Evolutionary conservation across 30 jellyfish, hydroid and myxozoan species (phyloP).

Genomic region (Cassiopea andromeda): DNA sequence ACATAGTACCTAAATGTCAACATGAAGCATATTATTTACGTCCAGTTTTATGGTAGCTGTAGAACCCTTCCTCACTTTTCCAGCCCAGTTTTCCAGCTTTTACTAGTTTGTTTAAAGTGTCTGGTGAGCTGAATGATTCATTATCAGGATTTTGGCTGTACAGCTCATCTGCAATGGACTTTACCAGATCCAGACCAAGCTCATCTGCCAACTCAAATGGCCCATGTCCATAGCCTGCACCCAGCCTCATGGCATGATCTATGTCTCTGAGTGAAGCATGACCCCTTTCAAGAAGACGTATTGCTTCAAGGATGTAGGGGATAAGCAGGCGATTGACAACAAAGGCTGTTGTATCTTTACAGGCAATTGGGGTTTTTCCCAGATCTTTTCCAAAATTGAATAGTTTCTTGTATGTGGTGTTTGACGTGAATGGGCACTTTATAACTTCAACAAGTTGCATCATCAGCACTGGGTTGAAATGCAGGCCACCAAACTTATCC

Average conservation of each 20-base stretch:
- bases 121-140: constrained; percentile 72
- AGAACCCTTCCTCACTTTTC: constrained; percentile 87
- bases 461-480: constrained; percentile 85
- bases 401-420: constrained; percentile 67
- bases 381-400: constrained; percentile 76
- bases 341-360: constrained; percentile 90
- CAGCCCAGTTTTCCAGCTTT: constrained; percentile 75
- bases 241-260: constrained; percentile 91
- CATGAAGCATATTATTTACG: background rate
- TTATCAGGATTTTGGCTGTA: constrained; percentile 60
- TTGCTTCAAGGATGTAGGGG: constrained; percentile 88
- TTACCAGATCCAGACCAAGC: constrained; percentile 82
- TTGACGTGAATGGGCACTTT: constrained; percentile 68
- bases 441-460: constrained; percentile 88
- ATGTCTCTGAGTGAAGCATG: constrained; percentile 80
- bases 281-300: constrained; percentile 86
- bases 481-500: constrained; percentile 89
- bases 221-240: constrained; percentile 93
- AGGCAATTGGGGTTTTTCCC: constrained; percentile 83
- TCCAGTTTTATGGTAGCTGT: constrained; percentile 71
- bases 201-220: constrained; percentile 88
- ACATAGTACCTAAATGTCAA: background rate
- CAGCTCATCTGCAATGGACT: constrained; percentile 84
- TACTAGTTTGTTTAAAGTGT: constrained; percentile 70
- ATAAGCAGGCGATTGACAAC: constrained; percentile 86